These are phyloP conservation scores for Gallinago solitaria DNA, from an alignment of 2,797 vertebrate genomes.

Conservation along the genomic window DNA sequence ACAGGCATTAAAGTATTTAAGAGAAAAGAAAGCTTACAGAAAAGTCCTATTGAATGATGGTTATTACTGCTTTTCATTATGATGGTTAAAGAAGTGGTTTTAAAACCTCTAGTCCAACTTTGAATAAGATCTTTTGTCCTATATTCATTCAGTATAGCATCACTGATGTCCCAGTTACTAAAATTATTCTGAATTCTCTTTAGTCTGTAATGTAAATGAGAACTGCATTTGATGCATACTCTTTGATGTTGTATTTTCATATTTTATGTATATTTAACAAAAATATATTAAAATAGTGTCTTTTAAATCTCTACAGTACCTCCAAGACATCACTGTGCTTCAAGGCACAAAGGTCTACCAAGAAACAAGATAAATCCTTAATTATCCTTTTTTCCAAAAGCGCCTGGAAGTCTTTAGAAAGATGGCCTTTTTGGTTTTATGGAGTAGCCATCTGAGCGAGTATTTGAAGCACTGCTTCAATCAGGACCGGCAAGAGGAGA, in stretches of 20 bases:
- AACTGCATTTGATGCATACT: slow-evolving; percentile 1
- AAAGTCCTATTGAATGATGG: neutral
- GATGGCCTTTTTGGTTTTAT: neutral
- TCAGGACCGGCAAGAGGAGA: neutral
- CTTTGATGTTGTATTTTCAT: slow-evolving; percentile 51
- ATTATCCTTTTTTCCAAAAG: neutral
- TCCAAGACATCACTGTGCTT: neutral
- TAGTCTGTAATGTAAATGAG: slow-evolving; percentile 37
- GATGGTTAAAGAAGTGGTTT: neutral
- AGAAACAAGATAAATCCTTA: neutral
- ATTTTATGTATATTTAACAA: slow-evolving; percentile 6
- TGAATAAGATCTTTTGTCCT: neutral
- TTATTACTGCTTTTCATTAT: neutral
- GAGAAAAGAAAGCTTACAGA: neutral
- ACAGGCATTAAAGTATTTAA: neutral
- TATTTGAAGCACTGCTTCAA: neutral
- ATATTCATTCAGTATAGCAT: neutral
- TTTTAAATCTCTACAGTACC: neutral
- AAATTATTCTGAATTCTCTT: slow-evolving; percentile 44
- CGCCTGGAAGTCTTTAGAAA: neutral
- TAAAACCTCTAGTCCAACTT: neutral
- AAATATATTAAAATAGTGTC: neutral
- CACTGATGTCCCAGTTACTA: slow-evolving; percentile 1
- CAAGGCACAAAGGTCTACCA: neutral
- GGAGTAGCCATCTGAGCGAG: neutral